Base-by-base conservation (phyloP, 2,113 vertebrate genomes). In the Psettodes erumei region DNA sequence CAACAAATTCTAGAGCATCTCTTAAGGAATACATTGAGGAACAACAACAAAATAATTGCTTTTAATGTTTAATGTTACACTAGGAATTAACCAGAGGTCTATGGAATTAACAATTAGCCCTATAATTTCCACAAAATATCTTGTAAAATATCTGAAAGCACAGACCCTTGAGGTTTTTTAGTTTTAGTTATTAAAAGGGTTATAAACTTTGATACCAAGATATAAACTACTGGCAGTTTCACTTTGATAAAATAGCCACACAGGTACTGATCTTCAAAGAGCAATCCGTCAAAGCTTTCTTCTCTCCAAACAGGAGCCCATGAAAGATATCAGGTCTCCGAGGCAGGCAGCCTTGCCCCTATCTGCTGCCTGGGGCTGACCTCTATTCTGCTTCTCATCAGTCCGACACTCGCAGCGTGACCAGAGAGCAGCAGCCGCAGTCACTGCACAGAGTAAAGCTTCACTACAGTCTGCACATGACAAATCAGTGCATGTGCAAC, bases 381-480 rank as follows among this genome's bases (percentile, higher is more conserved):
- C 77, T 85, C 87, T 82, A 55, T 61, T 79, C 77, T 79, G 74
- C 62, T 53, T 21, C 58, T 78, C 80, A 79, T 83, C 84, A 50
- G 54, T 73, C 45, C 47, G 47, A 75, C 55, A 37, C 77, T 69
- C 8, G 0, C 77, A 38, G 58, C 50, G 72, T 71, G 71, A 78
- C 56, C 53, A 47, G 27, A 63, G 18, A 70, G 40, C 64, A 30
- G 53, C 60, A 61, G 65, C 50, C 38, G 53, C 45, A 54, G 67
- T 58, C 54, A 19, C 56, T 16, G 35, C 56, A 47, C 56, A 62
- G 23, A 59, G 40, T 11, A 10, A 7, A 40, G 66, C 62, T 54
- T 15, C 55, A 48, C 16, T 37, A 38, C 1, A 8, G 33, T 3
- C 45, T 45, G 10, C 30, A 21, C 47, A 45, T 48, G 1, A 75